Percentiles rank a stretch among this genome's conserved stretches.
Evolutionary conservation across 2,797 vertebrate species (phyloP).

Genomic region (Premnoplex brunnescens): DNA sequence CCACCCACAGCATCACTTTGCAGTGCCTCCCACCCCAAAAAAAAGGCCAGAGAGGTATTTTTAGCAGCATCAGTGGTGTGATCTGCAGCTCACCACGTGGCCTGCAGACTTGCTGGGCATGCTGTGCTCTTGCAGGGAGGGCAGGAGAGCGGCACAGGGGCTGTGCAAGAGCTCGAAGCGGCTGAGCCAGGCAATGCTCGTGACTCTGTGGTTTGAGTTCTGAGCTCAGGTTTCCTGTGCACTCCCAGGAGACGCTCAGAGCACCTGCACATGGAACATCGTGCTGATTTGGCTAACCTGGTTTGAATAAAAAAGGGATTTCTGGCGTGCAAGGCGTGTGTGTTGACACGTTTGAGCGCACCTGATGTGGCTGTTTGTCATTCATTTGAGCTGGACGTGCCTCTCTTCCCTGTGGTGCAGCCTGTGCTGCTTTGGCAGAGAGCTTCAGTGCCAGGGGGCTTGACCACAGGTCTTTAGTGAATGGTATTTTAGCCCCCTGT

Average conservation of each 20-base stretch:
- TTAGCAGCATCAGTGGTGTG: neutral
- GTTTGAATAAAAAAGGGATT: neutral
- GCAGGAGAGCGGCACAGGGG: neutral
- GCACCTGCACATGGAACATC: neutral
- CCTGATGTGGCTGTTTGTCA: neutral
- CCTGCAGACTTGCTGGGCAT: neutral
- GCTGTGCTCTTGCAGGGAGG: neutral
- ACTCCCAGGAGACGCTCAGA: neutral
- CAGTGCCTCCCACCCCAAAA: neutral
- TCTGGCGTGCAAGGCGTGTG: neutral
- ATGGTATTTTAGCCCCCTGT: neutral
- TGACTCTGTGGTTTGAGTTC: neutral
- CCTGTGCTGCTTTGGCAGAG: neutral
- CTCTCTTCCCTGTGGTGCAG: neutral
- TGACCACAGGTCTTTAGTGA: neutral
- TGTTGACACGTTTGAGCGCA: neutral
- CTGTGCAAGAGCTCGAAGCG: neutral
- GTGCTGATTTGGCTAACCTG: neutral
- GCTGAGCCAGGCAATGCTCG: neutral
- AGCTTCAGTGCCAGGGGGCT: neutral
- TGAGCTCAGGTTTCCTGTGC: neutral
- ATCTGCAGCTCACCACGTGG: neutral
- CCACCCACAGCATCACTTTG: too few species aligned
- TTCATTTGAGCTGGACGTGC: neutral
- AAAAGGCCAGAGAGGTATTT: neutral